Evolutionary conservation across 2,888 invertebrate species (phyloP), one percentile per base, ranked within the genome.

Genomic region (Molorchus minor): DNA sequence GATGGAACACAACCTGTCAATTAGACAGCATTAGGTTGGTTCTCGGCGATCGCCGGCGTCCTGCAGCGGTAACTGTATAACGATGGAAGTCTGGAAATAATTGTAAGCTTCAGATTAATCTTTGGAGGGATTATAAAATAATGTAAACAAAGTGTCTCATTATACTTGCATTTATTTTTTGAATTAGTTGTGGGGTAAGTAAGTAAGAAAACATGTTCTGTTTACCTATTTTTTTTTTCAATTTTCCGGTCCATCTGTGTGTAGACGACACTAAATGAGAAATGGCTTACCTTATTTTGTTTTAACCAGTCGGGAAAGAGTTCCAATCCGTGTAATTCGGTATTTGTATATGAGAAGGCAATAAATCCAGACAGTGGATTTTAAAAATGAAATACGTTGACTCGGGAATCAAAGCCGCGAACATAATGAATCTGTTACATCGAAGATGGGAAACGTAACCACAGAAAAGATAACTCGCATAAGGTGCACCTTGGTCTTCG

Each of bases 1-100:
- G 76, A 78, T 79, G 77, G 79, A 78, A 80, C 80, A 79, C 78
- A 77, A 79, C 78, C 80, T 80, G 80, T 80, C 80, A 80, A 80
- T 80, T 80, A 80, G 79, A 78, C 76, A 73, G 80, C 74, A 80
- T 80, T 80, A 80, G 77, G 75, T 64, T 56, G 59, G 66, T 70
- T 69, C 68, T 47, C 53, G 45, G 45, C 20, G 38, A 38, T 49
- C 10, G 52, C 38, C 41, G 19, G 30, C 41, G 12, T 41, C 19
- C 40, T 41, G 13, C 30, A 13, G 29, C 30, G 41, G 5, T 13
- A n/a, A 49, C 38, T 8, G 45, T 20, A n/a, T 33, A 33, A 33
- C 12, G 33, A 33, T 33, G 12, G 7, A 33, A 10, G 12, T 5
- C 4, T 25, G 25, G 25, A 5, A 25, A 5, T 25, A 25, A 25